A percentile compares a stretch with the other conserved stretches of the same genome.
phyloP scores from a whole-genome alignment of 2,113 vertebrate species.

The Amblyopsis rosae region DNA sequence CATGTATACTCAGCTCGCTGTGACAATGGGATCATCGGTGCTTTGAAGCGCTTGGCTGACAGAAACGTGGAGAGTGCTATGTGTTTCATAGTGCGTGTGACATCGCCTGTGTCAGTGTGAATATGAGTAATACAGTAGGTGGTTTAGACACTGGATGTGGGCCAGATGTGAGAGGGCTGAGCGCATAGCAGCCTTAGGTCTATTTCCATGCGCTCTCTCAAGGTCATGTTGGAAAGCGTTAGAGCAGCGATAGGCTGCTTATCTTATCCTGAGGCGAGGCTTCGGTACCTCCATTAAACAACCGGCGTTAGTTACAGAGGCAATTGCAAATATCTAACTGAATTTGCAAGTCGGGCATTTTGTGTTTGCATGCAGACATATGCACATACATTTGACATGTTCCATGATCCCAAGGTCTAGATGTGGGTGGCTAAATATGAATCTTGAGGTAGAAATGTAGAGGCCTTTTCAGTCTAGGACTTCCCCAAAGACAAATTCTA shows the following conservation, averaged over 20 bases:
- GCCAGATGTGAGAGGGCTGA: constrained; percentile 56
- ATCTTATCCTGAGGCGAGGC: constrained; percentile 65
- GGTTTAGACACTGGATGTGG: constrained; percentile 52
- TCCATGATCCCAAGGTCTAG: constrained; percentile 50
- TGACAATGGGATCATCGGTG: background rate
- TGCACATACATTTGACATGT: constrained; percentile 63
- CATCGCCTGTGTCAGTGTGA: constrained; percentile 30
- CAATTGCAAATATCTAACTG: constrained; percentile 27
- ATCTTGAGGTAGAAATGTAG: constrained; percentile 6
- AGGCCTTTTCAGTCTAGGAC: background rate
- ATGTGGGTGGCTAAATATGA: constrained; percentile 14
- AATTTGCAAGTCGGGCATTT: constrained; percentile 50
- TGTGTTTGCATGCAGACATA: constrained; percentile 64
- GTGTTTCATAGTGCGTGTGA: constrained; percentile 16
- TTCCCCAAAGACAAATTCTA: background rate
- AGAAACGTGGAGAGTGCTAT: constrained; percentile 12
- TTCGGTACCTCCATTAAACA: constrained; percentile 70
- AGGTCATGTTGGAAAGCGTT: constrained; percentile 61
- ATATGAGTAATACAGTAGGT: constrained; percentile 22
- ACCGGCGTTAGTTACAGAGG: constrained; percentile 58
- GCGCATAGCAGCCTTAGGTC: constrained; percentile 64
- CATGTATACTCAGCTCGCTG: background rate
- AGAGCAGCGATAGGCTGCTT: constrained; percentile 59
- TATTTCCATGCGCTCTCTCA: constrained; percentile 66
- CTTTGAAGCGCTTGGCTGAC: background rate